Percentiles rank a stretch among this genome's conserved stretches.
phyloP scores from a whole-genome alignment of 2,113 vertebrate species.

The Okapia johnstoni region DNA sequence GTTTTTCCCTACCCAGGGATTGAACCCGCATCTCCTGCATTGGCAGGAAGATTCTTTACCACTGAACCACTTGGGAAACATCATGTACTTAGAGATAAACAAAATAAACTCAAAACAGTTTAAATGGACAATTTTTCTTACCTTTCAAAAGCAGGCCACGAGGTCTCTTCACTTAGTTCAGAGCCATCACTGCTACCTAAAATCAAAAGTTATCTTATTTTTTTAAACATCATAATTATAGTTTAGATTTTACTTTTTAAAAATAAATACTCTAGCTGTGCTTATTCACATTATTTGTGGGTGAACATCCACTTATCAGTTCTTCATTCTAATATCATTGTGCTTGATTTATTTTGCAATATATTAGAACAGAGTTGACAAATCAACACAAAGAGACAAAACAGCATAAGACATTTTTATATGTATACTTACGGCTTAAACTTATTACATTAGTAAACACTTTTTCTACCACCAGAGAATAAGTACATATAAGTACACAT shows the following conservation, averaged over 20 bases:
- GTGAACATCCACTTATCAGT: neutral
- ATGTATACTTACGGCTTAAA: neutral
- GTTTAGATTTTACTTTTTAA: neutral
- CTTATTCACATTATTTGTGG: neutral
- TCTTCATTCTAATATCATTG: neutral
- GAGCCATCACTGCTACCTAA: slow-evolving; percentile 98
- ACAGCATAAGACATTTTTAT: neutral
- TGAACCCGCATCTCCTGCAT: neutral
- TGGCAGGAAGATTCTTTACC: neutral
- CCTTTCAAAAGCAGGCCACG: slow-evolving; percentile 99
- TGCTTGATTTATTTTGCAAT: neutral
- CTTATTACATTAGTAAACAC: neutral
- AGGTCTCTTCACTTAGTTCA: slow-evolving; percentile 97
- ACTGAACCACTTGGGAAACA: neutral
- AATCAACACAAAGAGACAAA: neutral
- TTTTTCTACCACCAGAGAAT: neutral
- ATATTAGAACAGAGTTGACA: neutral
- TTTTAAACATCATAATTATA: neutral
- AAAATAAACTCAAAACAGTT: neutral
- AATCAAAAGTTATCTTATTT: slow-evolving; percentile 57
- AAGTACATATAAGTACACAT: neutral
- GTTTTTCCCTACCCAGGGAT: neutral
- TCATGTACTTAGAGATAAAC: neutral
- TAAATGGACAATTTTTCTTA: slow-evolving; percentile 73
- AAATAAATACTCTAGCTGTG: neutral